Base-by-base conservation (phyloP, 2,888 invertebrate species). In the Hetaerina titia region DNA sequence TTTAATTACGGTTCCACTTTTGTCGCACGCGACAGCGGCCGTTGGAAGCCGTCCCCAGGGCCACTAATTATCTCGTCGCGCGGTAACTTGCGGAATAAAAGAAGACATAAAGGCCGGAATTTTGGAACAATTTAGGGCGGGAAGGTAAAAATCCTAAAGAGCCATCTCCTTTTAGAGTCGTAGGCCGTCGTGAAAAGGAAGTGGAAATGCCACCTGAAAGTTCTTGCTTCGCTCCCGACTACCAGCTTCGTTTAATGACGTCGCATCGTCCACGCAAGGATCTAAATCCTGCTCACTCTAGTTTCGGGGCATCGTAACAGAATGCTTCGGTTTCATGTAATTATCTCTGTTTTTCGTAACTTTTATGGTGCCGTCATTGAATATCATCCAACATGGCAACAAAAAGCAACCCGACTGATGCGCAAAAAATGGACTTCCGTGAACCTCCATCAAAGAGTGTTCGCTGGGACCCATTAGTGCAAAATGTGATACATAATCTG, bases 401-500 rank as follows among this genome's bases (percentile, higher is more conserved):
- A 15, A 81, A 81, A 31, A 31, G 81, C 81, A 81, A 31, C 13
- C 81, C 81, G 81, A 2, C 13, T 31, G 81, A 81, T 81, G 81
- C 81, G 31, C 15, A 81, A 25, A 15, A 31, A 81, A 81, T 81
- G 81, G 31, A 31, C 81, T 31, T 8, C 81, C 13, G 81, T 9
- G 31, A 81, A 81, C 81, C 81, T 31, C 25, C 11, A 2, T 31
- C 81, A 81, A 81, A 81, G 81, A 31, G 25, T 25, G 81, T 31
- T 81, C 81, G 31, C 31, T 31, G 31, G 81, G 25, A 31, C 31
- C 81, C 81, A 81, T 81, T 81, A 81, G 81, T 31, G 15, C n/a
- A 31, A 31, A 81, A 31, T 81, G 31, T 81, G 81, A 81, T 81
- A 31, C 81, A 81, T 81, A 81, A 81, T 81, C 81, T 25, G 81